Conservation (phyloP, 2,797 vertebrate species). For the Neosilurus mollespiculum region DNA sequence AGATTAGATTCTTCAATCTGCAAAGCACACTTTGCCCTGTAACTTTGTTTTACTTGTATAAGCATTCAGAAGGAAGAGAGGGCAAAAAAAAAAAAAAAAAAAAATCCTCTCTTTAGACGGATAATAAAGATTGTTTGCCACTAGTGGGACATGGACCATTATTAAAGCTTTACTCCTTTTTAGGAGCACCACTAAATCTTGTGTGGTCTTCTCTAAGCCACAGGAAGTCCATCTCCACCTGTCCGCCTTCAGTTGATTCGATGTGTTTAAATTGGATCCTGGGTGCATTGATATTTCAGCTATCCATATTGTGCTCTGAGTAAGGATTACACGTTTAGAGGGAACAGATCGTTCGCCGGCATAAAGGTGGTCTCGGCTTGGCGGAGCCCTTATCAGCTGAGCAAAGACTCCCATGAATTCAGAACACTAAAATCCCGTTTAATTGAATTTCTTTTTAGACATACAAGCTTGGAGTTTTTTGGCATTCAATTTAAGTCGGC, state of each 20-base stretch:
- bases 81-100: not conserved
- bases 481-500: constrained; percentile 93
- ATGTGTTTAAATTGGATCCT: constrained; percentile 94
- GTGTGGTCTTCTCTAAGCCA: constrained; percentile 87
- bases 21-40: constrained; percentile 3
- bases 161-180: constrained; percentile 59
- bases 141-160: constrained; percentile 66
- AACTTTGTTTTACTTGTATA: constrained; percentile 36
- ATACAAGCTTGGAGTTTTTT: constrained; percentile 94
- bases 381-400: constrained; percentile 91
- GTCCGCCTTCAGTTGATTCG: constrained; percentile 89
- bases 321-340: constrained; percentile 95
- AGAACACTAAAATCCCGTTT: constrained; percentile 99
- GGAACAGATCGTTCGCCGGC: constrained; percentile 87
- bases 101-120: constrained; percentile 37
- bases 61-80: constrained; percentile 30
- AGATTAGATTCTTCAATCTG: constrained; percentile 3
- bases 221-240: constrained; percentile 86
- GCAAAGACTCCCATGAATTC: constrained; percentile 94
- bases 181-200: constrained; percentile 61
- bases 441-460: constrained; percentile 99
- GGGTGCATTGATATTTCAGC: constrained; percentile 92
- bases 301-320: constrained; percentile 89
- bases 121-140: constrained; percentile 49
- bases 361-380: constrained; percentile 81